These are phyloP conservation scores for Hyalella azteca DNA, from an alignment of 2,888 invertebrate genomes.

Conservation along the genomic window DNA sequence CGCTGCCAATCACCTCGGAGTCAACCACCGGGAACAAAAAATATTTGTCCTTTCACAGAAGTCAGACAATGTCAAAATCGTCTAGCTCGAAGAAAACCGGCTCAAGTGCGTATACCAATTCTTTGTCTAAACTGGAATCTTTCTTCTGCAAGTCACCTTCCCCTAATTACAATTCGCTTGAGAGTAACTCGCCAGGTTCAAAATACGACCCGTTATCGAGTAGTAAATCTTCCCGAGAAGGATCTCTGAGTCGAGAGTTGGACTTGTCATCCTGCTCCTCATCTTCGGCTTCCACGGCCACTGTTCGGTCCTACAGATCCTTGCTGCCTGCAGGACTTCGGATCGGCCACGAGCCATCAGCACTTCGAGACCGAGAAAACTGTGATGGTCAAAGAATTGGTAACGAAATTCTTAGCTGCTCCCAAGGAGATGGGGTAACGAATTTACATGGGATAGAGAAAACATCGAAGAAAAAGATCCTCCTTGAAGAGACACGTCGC, in stretches of 20 bases:
- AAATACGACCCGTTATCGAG: constrained; percentile 17
- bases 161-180: background rate
- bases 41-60: background rate
- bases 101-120: background rate
- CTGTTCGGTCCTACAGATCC: constrained; percentile 20
- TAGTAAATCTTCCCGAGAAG: constrained; percentile 19
- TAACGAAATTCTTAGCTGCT: background rate
- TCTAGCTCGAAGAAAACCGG: background rate
- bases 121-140: background rate
- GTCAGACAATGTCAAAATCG: background rate
- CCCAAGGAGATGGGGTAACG: background rate
- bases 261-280: constrained; percentile 27
- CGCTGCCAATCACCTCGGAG: background rate
- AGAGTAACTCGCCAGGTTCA: background rate
- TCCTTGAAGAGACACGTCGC: background rate
- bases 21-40: background rate
- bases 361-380: background rate
- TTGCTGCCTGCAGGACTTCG: constrained; percentile 16
- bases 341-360: background rate
- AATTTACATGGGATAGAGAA: too few relatives aligned
- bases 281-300: constrained; percentile 20
- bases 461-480: background rate
- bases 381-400: background rate
- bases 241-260: constrained; percentile 16
- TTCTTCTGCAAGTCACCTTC: constrained; percentile 30